Conservation (phyloP, 2,888 invertebrate genomes). For the Prenolepis imparis region DNA sequence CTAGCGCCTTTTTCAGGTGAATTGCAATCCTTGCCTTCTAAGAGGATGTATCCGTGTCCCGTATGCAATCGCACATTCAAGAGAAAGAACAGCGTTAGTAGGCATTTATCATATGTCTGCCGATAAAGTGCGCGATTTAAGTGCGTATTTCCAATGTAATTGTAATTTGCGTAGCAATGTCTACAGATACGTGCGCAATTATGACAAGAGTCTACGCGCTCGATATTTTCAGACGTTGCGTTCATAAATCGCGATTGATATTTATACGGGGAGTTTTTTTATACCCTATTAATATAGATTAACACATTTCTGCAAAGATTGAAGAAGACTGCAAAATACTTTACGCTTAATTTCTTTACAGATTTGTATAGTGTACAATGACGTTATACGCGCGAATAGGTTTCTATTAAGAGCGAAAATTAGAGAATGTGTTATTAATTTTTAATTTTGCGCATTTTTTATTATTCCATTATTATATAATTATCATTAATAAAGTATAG, state of each 20-base stretch:
- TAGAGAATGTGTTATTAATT: not conserved
- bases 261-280: not conserved
- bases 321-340: slow-evolving; percentile 4
- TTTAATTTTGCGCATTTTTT: not conserved
- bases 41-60: slow-evolving; percentile 30
- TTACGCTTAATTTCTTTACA: slow-evolving; percentile 18
- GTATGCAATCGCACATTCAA: slow-evolving; percentile 68
- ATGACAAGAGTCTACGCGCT: slow-evolving; percentile 65
- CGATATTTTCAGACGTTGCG: slow-evolving; percentile 45
- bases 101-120: slow-evolving; percentile 76
- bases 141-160: slow-evolving; percentile 79
- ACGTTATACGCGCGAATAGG: not conserved
- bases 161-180: slow-evolving; percentile 79
- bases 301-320: slow-evolving; percentile 4
- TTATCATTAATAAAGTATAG: not conserved
- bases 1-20: slow-evolving; percentile 50
- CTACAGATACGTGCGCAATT: slow-evolving; percentile 69
- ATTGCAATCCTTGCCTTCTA: not conserved
- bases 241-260: slow-evolving; percentile 34
- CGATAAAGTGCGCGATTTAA: slow-evolving; percentile 77
- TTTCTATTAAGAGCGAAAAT: not conserved
- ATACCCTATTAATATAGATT: not conserved
- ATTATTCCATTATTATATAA: not conserved
- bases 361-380: not conserved
- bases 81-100: slow-evolving; percentile 66